Conservation (phyloP, 1,140 invertebrate genomes). For the Meteorus sp. region DNA sequence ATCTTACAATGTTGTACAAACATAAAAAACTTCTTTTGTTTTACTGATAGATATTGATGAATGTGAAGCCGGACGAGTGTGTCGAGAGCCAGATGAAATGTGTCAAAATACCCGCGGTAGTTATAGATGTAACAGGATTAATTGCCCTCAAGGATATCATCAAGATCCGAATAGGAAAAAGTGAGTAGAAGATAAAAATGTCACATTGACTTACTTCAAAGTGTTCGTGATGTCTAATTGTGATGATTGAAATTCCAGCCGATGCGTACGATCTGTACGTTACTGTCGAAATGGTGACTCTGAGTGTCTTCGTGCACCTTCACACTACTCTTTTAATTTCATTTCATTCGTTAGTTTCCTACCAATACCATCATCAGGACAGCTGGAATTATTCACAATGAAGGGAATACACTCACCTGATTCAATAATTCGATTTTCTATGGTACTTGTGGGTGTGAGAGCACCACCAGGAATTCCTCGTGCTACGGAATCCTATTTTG, state of each 20-base stretch:
- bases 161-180: conserved; percentile 73
- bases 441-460: conserved; percentile 69
- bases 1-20: neutral
- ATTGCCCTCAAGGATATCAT: conserved; percentile 81
- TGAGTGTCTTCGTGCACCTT: conserved; percentile 74
- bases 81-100: conserved; percentile 69
- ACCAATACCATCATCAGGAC: conserved; percentile 68
- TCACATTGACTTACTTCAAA: neutral
- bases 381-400: conserved; percentile 85
- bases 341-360: conserved; percentile 86
- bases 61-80: conserved; percentile 68
- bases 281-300: conserved; percentile 71
- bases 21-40: neutral
- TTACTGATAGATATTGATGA: conserved; percentile 84
- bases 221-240: neutral
- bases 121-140: conserved; percentile 82
- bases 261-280: conserved; percentile 73
- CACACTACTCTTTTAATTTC: conserved; percentile 88
- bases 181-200: conserved; percentile 54
- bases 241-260: conserved; percentile 62
- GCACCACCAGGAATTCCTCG: conserved; percentile 64
- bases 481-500: conserved; percentile 71
- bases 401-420: conserved; percentile 71
- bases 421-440: conserved; percentile 73
- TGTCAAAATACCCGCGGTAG: conserved; percentile 91